Evolutionary conservation across 2,888 invertebrate genomes (phyloP).

Genomic region (Dermolepida albohirtum): DNA sequence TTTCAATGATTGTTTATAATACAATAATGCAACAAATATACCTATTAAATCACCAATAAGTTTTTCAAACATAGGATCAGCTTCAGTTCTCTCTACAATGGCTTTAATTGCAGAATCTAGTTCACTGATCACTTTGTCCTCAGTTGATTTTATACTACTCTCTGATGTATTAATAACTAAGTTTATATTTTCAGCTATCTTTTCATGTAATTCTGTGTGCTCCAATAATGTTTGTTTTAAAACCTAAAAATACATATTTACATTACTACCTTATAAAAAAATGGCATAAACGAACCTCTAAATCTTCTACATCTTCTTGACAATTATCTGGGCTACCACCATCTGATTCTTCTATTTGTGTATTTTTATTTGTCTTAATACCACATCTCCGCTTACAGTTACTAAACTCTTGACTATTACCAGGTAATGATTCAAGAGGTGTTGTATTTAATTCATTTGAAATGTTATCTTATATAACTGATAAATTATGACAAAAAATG

Average conservation of each 20-base stretch:
- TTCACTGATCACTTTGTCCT: slow-evolving; percentile 52
- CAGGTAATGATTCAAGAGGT: slow-evolving; percentile 50
- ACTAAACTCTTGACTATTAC: slow-evolving; percentile 42
- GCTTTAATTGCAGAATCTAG: slow-evolving; percentile 66
- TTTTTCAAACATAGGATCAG: slow-evolving; percentile 67
- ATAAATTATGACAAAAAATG: slow-evolving; percentile 30
- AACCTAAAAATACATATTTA: slow-evolving; percentile 17
- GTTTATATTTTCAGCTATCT: slow-evolving; percentile 69
- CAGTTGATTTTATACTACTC: neutral
- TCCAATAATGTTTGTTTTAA: slow-evolving; percentile 64
- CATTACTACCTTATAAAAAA: neutral
- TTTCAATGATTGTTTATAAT: too few relatives aligned
- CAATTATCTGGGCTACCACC: slow-evolving; percentile 38
- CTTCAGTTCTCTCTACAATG: slow-evolving; percentile 66
- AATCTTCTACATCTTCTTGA: slow-evolving; percentile 35
- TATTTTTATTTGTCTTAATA: slow-evolving; percentile 22
- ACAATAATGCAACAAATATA: too few relatives aligned
- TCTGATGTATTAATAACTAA: slow-evolving; percentile 18
- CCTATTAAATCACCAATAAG: slow-evolving; percentile 66
- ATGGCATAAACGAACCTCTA: slow-evolving; percentile 6
- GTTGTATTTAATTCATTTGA: slow-evolving; percentile 48
- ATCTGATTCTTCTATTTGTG: slow-evolving; percentile 27
- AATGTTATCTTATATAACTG: slow-evolving; percentile 37
- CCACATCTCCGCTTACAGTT: slow-evolving; percentile 5
- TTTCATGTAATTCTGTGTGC: slow-evolving; percentile 67